Conservation (phyloP, 1,140 invertebrate genomes). For the Pteromalus puparum region DNA sequence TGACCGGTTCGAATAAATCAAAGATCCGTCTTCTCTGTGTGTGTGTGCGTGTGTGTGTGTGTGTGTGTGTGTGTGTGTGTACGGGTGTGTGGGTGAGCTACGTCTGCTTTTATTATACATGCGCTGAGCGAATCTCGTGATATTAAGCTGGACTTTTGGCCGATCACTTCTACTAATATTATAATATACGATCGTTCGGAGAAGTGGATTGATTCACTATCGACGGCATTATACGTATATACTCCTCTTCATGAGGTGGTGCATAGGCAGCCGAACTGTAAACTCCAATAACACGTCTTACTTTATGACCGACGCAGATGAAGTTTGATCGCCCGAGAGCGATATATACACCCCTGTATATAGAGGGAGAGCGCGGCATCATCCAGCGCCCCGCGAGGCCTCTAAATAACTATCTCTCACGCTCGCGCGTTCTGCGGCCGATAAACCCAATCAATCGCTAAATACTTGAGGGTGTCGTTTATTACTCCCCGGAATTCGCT, state of each 20-base stretch:
- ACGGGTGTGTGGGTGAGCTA: too few relatives aligned
- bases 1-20: not conserved
- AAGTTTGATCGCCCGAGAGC: not conserved
- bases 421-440: too few relatives aligned
- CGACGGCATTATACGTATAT: too few relatives aligned
- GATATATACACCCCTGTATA: not conserved
- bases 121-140: too few relatives aligned
- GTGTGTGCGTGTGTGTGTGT: not conserved
- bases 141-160: too few relatives aligned
- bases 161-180: too few relatives aligned
- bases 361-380: not conserved
- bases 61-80: too few relatives aligned
- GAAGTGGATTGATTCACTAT: not conserved
- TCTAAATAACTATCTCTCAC: not conserved
- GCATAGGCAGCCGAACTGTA: not conserved
- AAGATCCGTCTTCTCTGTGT: not conserved
- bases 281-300: slow-evolving; percentile 4
- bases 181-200: too few relatives aligned
- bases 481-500: not conserved
- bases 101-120: too few relatives aligned
- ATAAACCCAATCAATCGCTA: slow-evolving; percentile 4
- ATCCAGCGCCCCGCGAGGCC: not conserved
- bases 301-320: not conserved
- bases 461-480: not conserved
- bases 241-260: not conserved